Evolutionary conservation across 2,888 invertebrate species (phyloP), one percentile per base, ranked within the genome.

Genomic region (Tetramorium bicarinatum): DNA sequence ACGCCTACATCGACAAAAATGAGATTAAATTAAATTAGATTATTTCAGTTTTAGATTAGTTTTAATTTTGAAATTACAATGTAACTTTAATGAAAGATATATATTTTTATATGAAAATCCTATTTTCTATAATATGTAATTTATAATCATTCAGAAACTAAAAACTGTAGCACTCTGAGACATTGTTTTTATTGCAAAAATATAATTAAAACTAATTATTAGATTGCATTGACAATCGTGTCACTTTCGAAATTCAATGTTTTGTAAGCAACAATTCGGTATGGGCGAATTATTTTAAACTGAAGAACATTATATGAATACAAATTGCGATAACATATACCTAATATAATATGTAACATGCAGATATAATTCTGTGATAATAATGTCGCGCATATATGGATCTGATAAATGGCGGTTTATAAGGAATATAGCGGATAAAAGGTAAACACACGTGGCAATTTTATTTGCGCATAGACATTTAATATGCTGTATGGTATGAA

Each of bases 391-490:
- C 13, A 44, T 79, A 34, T 44, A 56, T 44, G 34, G 13, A 54
- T 49, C 8, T 71, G 44, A 79, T 69, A 49, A 80, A 47, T 69
- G 56, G 0, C 34, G 13, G 69, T 29, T 69, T 29, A 21, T 71
- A 71, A 59, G 71, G 0, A 79, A 69, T 71, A 59, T 59, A 71
- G 18, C 47, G 18, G 9, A 9, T 69, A 69, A 69, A 79, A 18
- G 44, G 38, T 80, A 80, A 80, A 80, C 59, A 61, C 59, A 71
- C 34, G 9, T 56, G 66, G 59, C 49, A 80, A 71, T 71, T 25
- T 71, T 59, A 25, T 59, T 59, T 49, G 18, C 15, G 21, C 56
- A 41, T 67, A 44, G n/a, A 47, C 21, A 76, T 21, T 25, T 47
- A 38, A 75, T 47, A 41, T n/a, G 54, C n/a, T 67, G 67, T n/a